phyloP scores from a whole-genome alignment of 2,888 invertebrate genomes.

The Calliphora vomitoria region DNA sequence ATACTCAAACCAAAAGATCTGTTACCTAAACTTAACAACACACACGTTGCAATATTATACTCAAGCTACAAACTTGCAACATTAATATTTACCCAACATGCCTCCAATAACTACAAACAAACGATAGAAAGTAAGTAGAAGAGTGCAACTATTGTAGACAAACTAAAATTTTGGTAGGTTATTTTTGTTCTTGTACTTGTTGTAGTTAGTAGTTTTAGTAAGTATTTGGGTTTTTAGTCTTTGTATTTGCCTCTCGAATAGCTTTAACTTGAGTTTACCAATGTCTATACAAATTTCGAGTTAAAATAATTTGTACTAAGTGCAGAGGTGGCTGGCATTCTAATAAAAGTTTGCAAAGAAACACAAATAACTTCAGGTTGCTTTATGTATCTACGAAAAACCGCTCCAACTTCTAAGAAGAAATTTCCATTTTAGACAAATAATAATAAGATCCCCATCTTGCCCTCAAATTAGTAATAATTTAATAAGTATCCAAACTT shows the following conservation, averaged over 20 bases:
- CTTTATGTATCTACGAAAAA: too few relatives aligned
- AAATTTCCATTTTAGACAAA: too few relatives aligned
- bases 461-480: too few relatives aligned
- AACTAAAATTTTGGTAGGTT: not conserved
- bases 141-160: constrained; percentile 1
- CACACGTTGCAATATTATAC: constrained; percentile 45
- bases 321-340: constrained; percentile 9
- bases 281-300: constrained; percentile 58
- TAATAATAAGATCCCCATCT: too few relatives aligned
- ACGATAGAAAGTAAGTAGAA: not conserved
- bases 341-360: not conserved
- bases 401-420: too few relatives aligned
- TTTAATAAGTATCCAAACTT: too few relatives aligned
- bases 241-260: constrained; percentile 45
- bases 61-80: constrained; percentile 44
- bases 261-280: constrained; percentile 58
- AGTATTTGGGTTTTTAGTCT: constrained; percentile 18
- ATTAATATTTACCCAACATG: constrained; percentile 28
- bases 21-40: constrained; percentile 72
- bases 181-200: constrained; percentile 37
- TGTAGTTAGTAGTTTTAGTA: constrained; percentile 16
- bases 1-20: constrained; percentile 71
- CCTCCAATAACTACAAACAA: not conserved
- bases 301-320: constrained; percentile 22
- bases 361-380: too few relatives aligned